Conservation (phyloP, 1,140 invertebrate genomes). For the Ridgeia piscesae region DNA sequence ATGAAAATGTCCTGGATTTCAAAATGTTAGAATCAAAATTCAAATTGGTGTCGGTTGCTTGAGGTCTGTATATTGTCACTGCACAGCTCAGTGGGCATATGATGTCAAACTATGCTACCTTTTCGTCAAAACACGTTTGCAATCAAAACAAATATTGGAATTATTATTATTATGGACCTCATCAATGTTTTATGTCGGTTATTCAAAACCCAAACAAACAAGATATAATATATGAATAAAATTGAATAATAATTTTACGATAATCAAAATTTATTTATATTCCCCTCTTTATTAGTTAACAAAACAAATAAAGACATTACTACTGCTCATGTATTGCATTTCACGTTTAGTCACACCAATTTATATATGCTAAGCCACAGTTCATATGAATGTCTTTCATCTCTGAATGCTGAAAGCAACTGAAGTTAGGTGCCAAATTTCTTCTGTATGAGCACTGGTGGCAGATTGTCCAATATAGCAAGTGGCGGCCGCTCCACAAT, state of each 20-base stretch:
- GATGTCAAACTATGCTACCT: no score
- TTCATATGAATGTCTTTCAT: background rate
- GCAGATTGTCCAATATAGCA: conserved; percentile 65
- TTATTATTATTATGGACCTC: no score
- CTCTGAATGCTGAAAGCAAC: background rate
- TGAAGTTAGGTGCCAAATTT: conserved; percentile 46
- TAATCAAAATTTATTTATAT: background rate
- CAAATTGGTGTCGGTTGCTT: no score
- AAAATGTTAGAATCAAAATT: no score
- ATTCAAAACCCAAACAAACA: background rate
- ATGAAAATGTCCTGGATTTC: no score
- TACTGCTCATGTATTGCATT: background rate
- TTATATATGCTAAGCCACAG: background rate
- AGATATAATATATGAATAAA: background rate
- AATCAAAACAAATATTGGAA: no score
- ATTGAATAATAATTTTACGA: background rate
- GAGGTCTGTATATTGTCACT: no score
- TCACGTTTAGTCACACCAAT: background rate
- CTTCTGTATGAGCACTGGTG: conserved; percentile 60
- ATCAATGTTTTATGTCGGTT: background rate
- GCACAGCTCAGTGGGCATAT: no score
- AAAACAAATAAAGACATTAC: background rate
- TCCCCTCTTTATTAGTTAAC: background rate
- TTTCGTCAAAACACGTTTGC: no score
- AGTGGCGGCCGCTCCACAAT: conserved; percentile 70